phyloP scores from a whole-genome alignment of 2,113 vertebrate genomes.

The Mobula birostris region DNA sequence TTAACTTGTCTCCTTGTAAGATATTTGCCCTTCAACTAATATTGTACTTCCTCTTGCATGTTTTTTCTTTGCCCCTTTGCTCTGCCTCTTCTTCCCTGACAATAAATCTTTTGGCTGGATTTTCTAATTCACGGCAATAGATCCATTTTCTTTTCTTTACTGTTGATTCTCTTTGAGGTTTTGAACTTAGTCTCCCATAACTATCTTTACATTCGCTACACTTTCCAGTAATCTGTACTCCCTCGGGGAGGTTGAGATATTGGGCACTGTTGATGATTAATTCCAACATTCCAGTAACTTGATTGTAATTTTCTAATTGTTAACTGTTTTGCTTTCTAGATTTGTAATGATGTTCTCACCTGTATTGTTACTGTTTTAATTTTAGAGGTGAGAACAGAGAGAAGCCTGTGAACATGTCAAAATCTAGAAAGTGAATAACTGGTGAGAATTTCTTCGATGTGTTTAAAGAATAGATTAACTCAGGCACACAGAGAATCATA shows the following conservation, averaged over 20 bases:
- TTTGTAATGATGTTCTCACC: neutral
- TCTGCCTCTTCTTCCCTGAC: neutral
- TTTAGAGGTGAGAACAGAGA: neutral
- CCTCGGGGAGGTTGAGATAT: neutral
- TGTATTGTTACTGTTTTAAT: slow-evolving; percentile 2
- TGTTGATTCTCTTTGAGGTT: neutral
- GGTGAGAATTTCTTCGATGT: neutral
- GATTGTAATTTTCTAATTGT: neutral
- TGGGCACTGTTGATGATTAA: neutral
- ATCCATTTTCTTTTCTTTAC: neutral
- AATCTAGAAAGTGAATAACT: neutral
- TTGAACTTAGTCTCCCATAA: neutral
- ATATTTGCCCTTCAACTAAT: neutral
- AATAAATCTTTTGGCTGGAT: neutral
- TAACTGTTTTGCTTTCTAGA: neutral
- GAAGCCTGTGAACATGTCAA: slow-evolving; percentile 23
- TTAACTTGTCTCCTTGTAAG: neutral
- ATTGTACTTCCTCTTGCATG: neutral
- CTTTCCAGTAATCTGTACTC: neutral
- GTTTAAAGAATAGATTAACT: slow-evolving; percentile 17
- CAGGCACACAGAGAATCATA: neutral
- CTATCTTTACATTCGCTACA: too few relatives aligned
- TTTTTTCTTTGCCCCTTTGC: too few relatives aligned
- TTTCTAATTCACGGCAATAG: neutral
- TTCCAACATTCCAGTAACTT: neutral